phyloP scores from a whole-genome alignment of 2,113 vertebrate species.

The Stegostoma tigrinum region DNA sequence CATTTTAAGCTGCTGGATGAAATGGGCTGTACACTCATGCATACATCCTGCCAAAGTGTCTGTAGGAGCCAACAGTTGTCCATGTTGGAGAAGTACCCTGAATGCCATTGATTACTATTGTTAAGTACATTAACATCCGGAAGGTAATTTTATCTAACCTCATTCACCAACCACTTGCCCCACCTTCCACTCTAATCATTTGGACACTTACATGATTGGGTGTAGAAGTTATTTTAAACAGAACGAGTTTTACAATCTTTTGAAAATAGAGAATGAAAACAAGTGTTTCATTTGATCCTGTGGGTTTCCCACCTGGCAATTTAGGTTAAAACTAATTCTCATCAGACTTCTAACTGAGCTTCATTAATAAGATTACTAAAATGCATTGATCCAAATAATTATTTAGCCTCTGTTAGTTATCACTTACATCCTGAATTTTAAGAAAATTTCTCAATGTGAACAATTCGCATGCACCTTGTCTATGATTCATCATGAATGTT shows the following conservation, averaged over 20 bases:
- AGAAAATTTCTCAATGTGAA: neutral
- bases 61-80: neutral
- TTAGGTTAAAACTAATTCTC: neutral
- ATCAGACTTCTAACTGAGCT: neutral
- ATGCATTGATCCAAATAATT: neutral
- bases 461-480: neutral
- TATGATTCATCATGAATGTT: neutral
- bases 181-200: neutral
- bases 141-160: neutral
- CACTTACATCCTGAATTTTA: neutral
- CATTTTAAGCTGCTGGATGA: neutral
- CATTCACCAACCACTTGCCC: no score
- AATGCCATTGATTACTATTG: neutral
- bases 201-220: neutral
- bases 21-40: neutral
- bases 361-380: neutral
- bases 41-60: neutral
- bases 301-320: neutral
- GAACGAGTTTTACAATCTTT: neutral
- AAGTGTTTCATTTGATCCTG: neutral
- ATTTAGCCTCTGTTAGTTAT: neutral
- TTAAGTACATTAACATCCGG: neutral
- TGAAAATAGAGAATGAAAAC: neutral
- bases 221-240: neutral
- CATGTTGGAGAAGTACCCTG: neutral